Evolutionary conservation across 2,797 vertebrate species (phyloP), one percentile per base, ranked within the genome.

Genomic region (Sparidentex hasta): DNA sequence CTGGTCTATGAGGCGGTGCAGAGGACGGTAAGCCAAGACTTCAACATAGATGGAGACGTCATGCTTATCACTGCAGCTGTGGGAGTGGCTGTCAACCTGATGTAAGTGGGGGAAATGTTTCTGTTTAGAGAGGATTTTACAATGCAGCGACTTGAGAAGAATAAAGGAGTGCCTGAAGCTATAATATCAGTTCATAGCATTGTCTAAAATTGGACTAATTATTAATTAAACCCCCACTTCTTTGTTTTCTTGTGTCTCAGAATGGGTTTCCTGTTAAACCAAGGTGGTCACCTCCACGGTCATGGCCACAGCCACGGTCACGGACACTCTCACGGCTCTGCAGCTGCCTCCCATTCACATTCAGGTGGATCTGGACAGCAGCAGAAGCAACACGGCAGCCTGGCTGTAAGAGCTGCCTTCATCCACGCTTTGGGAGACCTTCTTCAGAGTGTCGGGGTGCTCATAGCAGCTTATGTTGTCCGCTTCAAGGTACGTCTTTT

Each of bases 21-120:
- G 93, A 97, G 98, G 88, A 99, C 98, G 0, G 81, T 99, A 57
- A 95, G 96, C 77, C 97, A 96, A 89, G 96, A 99, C 90, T 99
- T 99, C 81, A 93, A 94, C 84, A 99, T 99, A 78, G 95, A 99
- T 13, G 98, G 98, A n/a, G 97, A 99, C 25, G 94, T 97, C 81
- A 99, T 99, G 98, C 96, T 99, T 80, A 99, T 99, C 88, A 99
- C 98, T 0, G 98, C 98, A 55, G 98, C 97, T 0, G 95, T 99
- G 20, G 98, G 98, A 2, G 98, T 99, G 64, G 98, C 98, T 3
- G 96, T 99, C 81, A 99, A 99, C 81, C 84, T 99, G 71, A 93
- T 99, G 98, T 99, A 95, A 97, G 97, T 87, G 18, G 41, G 18
- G 44, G 13, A 46, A 46, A 46, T 46, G 13, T 38, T 38, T 55